These are phyloP conservation scores for Dromococcyx pavoninus DNA, from an alignment of 2,797 vertebrate species.

Conservation along the genomic window DNA sequence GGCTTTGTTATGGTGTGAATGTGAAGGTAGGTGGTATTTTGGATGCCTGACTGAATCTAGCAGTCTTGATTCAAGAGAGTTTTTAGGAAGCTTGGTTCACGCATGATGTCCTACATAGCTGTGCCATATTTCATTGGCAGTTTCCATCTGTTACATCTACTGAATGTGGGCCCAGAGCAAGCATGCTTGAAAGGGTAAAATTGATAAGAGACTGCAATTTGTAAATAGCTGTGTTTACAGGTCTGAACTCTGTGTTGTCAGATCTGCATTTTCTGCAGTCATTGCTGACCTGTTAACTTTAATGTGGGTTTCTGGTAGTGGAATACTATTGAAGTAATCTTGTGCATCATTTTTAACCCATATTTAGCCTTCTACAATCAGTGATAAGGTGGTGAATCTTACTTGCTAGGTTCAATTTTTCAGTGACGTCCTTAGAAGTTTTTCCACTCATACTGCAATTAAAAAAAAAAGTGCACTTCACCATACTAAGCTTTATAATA, in stretches of 20 bases:
- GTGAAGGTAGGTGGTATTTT: background rate
- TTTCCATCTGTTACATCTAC: conserved; percentile 45
- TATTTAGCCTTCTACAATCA: background rate
- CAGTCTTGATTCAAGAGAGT: background rate
- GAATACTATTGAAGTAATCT: background rate
- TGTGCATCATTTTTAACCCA: background rate
- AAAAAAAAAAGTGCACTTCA: background rate
- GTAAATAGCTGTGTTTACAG: background rate
- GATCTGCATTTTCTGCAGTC: background rate
- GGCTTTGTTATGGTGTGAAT: background rate
- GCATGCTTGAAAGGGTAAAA: conserved; percentile 7
- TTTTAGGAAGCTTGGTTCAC: background rate
- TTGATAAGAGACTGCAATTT: conserved; percentile 1
- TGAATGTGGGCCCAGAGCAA: conserved; percentile 28
- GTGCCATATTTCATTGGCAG: background rate
- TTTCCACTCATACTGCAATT: background rate
- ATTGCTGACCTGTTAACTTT: background rate
- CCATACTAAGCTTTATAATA: background rate
- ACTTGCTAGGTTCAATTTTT: background rate
- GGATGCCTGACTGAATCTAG: background rate
- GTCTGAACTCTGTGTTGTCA: background rate
- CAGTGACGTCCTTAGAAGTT: background rate
- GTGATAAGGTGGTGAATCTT: background rate
- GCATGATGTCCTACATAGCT: background rate
- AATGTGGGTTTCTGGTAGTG: background rate